Evolutionary conservation across 2,113 vertebrate genomes (phyloP), one percentile per base, ranked within the genome.

Genomic region (Pitta sordida): DNA sequence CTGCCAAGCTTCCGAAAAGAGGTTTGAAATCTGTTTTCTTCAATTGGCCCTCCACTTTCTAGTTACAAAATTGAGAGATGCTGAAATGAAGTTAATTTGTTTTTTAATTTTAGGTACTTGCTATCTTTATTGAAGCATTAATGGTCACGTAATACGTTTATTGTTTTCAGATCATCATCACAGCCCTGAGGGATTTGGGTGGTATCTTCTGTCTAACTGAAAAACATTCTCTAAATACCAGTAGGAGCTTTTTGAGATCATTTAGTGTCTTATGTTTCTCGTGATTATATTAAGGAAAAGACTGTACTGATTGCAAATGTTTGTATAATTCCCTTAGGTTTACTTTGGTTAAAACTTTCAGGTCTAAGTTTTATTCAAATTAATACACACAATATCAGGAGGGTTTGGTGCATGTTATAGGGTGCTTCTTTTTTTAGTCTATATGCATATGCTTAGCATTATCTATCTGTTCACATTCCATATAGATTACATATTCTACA

Each of bases 111-210:
- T 86, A 82, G 34, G 41, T 65, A 65, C 30, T 64, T 5, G 17
- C 7, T 71, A 15, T 22, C 82, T 55, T 68, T 77, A 67, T 15
- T 88, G 60, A 92, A 30, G 14, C 43, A 89, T 71, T 91, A 91
- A 68, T 56, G 46, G 8, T 71, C 37, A 41, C 20, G 51, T 27
- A 86, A 69, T 86, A 92, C 27, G 82, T 75, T 59, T 77, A 88
- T 43, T 75, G 73, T 55, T 95, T 86, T 85, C 46, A 92, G 32
- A 91, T 90, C 62, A 85, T 65, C 6, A 29, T 48, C 48, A 46
- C 3, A 49, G 20, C 67, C 53, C 27, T n/a, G 10, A 67, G 56
- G 30, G 69, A 93, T 86, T 91, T 76, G n/a, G 32, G 58, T 75
- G 11, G 32, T 86, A 90, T 70, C 63, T 68, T 81, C 29, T 36